Evolutionary conservation across 2,888 invertebrate genomes (phyloP).

Genomic region (Gryllus longicercus): DNA sequence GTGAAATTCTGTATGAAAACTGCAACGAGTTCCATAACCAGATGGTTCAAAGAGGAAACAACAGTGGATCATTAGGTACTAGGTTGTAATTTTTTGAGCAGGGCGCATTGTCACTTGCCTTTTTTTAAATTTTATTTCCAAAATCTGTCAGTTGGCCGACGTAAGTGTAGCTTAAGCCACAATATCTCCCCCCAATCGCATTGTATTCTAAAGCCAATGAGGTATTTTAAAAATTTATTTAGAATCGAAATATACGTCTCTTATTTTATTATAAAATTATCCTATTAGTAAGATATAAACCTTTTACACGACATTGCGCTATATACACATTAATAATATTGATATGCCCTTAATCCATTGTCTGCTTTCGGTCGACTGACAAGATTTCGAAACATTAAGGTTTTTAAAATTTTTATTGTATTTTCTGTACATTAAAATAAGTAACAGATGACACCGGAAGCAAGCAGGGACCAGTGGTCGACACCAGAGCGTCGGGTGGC

Average conservation of each 20-base stretch:
- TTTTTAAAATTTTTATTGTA: neutral
- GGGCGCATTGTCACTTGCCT: neutral
- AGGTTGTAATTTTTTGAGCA: neutral
- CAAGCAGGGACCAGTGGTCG: neutral
- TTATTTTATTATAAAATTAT: neutral
- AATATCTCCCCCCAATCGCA: too few species aligned
- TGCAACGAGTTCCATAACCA: too few species aligned
- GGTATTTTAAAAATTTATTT: neutral
- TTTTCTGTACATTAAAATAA: conserved; percentile 9
- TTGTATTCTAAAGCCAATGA: neutral
- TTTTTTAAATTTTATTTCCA: neutral
- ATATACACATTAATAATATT: neutral
- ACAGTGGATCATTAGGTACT: too few species aligned
- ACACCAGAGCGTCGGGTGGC: neutral
- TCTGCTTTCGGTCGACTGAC: neutral
- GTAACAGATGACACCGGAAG: conserved; percentile 2
- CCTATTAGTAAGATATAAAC: neutral
- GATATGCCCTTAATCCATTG: neutral
- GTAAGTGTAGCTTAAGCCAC: too few species aligned
- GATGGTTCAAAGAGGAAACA: too few species aligned
- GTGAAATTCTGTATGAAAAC: too few species aligned
- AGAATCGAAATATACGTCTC: neutral
- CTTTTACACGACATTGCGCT: neutral
- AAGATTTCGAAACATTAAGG: neutral
- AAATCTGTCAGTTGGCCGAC: neutral